Base-by-base conservation (phyloP, 1,140 invertebrate species). In the Doryteuthis pealeii region DNA sequence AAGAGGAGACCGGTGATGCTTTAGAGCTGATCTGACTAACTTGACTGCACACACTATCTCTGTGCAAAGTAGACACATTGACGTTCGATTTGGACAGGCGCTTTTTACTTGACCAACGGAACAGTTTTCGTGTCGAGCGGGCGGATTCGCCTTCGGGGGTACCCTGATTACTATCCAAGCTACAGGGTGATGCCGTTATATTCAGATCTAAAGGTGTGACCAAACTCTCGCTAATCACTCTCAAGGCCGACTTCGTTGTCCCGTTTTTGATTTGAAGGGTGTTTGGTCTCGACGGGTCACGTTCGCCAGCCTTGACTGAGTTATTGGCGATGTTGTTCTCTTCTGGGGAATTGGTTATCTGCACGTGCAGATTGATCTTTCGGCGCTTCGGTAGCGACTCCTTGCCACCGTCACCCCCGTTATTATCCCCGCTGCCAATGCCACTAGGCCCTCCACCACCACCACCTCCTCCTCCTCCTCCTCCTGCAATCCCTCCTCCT, bases 121-220 rank as follows among this genome's bases (percentile, higher is more conserved):
- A 84, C 12, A 84, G 76, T 54, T 79, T 83, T 40, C 75, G 77
- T 14, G 77, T 78, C 14, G 74, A 76, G 15, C 72, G 72, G 49
- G 75, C 54, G 71, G 79, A 81, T 30, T 76, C 72, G 66, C 81
- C 79, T 31, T 49, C 70, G 35, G 71, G 70, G 2, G 76, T 78
- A 72, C 77, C 78, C 18, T 75, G 68, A 33, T 69, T 76, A 54
- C 75, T 76, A 4, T 74, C 15, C 65, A 62, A 72, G 49, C 66
- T 68, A 31, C 32, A 33, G 8, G 66, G 66, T 5, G 66, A 68
- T 6, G 28, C 30, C 8, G 66, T 70, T 32, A 84, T 81, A 73
- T 82, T 81, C 68, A 84, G 74, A 71, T 86, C 85, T 43, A 86
- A 77, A 0, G 86, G 85, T n/a, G 83, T 85, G 0, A 85, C 83